These are phyloP conservation scores for Trachythela sp. DNA, from an alignment of 64 coral and sea anemone genomes.

Conservation along the genomic window DNA sequence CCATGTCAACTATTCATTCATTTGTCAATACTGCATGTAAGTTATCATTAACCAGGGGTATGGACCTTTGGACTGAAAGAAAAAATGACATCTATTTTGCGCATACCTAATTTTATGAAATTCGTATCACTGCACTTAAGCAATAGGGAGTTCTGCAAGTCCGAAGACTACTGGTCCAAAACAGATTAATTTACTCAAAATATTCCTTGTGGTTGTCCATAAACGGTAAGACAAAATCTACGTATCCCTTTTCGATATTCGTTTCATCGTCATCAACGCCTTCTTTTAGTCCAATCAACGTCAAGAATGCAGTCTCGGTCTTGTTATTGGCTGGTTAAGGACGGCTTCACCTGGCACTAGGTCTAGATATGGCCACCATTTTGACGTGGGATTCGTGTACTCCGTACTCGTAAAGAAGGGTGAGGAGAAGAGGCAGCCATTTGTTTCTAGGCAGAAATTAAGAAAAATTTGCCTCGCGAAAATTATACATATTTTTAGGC, in stretches of 20 bases:
- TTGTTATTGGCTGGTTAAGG: slow-evolving; percentile 69
- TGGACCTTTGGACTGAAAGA: slow-evolving; percentile 51
- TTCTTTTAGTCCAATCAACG: slow-evolving; percentile 56
- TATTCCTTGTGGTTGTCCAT: slow-evolving; percentile 57
- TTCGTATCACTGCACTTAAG: no score
- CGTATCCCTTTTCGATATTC: slow-evolving; percentile 70
- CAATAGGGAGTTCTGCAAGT: no score
- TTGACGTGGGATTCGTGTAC: slow-evolving; percentile 67
- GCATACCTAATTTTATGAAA: no score
- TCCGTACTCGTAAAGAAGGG: slow-evolving; percentile 94
- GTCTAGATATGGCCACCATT: slow-evolving; percentile 76
- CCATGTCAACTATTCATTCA: no score
- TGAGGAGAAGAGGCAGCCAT: slow-evolving; percentile 72
- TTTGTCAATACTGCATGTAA: no score
- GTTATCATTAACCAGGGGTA: no score
- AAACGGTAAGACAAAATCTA: slow-evolving; percentile 53
- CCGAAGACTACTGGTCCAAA: no score
- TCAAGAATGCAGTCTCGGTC: slow-evolving; percentile 57
- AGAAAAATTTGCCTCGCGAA: background rate
- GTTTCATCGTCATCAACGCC: slow-evolving; percentile 66
- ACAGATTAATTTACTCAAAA: slow-evolving; percentile 76
- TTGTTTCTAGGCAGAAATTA: slow-evolving; percentile 53
- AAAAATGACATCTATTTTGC: background rate
- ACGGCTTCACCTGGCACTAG: slow-evolving; percentile 49
- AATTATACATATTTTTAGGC: background rate